Conservation (phyloP, 2,888 invertebrate species). For the Crepidodera aurea region DNA sequence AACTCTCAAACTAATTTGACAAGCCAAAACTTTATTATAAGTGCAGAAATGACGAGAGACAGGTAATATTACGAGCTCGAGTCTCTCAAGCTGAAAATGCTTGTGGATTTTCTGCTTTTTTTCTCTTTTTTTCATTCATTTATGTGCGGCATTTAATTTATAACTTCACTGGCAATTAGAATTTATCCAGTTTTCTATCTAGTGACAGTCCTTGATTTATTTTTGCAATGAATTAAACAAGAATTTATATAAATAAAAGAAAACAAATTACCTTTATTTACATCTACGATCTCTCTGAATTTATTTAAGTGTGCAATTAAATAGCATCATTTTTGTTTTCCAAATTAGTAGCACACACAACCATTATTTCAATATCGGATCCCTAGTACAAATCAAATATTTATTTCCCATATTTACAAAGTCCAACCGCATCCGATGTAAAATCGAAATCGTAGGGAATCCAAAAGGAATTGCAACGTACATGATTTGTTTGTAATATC, state of each 20-base stretch:
- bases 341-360: too few species aligned
- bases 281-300: too few species aligned
- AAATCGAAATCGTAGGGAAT: neutral
- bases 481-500: slow-evolving; percentile 13
- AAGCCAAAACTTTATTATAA: slow-evolving; percentile 47
- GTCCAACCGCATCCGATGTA: neutral
- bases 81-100: neutral
- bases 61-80: neutral
- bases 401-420: neutral
- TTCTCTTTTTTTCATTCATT: neutral
- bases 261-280: too few species aligned
- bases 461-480: neutral
- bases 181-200: neutral
- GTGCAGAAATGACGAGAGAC: too few species aligned
- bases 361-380: too few species aligned
- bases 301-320: too few species aligned
- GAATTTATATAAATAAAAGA: too few species aligned
- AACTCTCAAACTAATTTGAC: slow-evolving; percentile 52
- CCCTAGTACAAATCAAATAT: too few species aligned
- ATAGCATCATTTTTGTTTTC: too few species aligned
- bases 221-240: too few species aligned
- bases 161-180: neutral
- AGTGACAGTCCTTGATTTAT: too few species aligned
- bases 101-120: neutral
- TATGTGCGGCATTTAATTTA: neutral